phyloP scores from a whole-genome alignment of 2,797 vertebrate genomes.

The Sebastes diploproa region DNA sequence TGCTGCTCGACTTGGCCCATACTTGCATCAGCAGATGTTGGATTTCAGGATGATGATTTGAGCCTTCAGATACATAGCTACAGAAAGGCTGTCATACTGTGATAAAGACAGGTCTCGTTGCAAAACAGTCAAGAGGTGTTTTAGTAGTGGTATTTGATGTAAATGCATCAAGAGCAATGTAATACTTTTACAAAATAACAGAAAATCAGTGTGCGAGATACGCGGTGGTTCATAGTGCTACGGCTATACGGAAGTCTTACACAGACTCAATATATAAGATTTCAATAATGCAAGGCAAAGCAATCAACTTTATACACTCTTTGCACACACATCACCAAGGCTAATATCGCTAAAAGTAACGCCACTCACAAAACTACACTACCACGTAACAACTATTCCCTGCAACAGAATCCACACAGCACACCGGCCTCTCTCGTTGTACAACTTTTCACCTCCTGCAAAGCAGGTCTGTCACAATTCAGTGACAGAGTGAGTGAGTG shows the following conservation, averaged over 20 bases:
- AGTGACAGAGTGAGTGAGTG: too few relatives aligned
- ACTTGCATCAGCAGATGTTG: conserved; percentile 62
- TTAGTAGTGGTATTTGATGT: neutral
- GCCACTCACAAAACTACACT: neutral
- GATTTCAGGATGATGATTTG: conserved; percentile 44
- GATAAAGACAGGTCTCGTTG: conserved; percentile 1
- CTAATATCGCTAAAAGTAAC: neutral
- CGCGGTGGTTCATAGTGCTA: neutral
- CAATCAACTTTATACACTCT: neutral
- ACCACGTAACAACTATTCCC: neutral
- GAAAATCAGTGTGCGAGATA: neutral
- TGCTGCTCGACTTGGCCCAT: conserved; percentile 58
- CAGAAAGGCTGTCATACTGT: neutral
- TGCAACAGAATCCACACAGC: neutral
- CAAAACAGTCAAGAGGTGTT: neutral
- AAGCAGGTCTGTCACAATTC: neutral
- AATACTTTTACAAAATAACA: neutral
- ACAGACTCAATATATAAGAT: neutral
- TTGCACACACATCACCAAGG: too few relatives aligned
- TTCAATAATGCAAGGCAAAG: neutral
- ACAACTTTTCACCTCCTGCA: neutral
- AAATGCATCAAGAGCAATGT: neutral
- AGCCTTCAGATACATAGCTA: conserved; percentile 23
- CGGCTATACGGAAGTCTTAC: neutral
- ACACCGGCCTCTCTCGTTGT: neutral